Percentiles rank a stretch among this genome's conserved stretches.
phyloP scores from a whole-genome alignment of 2,113 vertebrate genomes.

The Corvus cornix region DNA sequence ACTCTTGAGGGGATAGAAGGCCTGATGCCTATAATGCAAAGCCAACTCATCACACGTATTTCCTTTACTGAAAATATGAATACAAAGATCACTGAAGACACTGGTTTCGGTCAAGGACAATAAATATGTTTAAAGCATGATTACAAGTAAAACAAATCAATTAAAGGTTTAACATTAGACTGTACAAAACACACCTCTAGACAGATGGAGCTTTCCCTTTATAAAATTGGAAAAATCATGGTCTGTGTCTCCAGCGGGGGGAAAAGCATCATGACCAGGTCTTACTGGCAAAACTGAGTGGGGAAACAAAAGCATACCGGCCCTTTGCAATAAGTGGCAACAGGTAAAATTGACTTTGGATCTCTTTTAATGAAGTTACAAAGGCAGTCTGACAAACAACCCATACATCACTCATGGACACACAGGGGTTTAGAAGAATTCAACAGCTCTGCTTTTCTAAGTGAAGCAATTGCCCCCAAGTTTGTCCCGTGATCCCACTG shows the following conservation, averaged over 20 bases:
- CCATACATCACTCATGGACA: neutral
- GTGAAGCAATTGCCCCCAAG: neutral
- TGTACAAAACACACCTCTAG: neutral
- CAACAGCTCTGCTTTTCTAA: neutral
- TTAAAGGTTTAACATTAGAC: neutral
- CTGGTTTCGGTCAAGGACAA: neutral
- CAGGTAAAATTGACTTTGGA: neutral
- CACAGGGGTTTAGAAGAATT: neutral
- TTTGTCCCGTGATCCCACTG: fast-evolving
- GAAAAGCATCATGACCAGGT: neutral
- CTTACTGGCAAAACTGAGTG: neutral
- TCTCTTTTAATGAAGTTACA: neutral
- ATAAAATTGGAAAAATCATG: neutral
- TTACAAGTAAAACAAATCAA: neutral
- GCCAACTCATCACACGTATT: neutral
- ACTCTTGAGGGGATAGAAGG: neutral
- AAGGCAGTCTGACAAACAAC: neutral
- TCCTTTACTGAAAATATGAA: conserved; percentile 1
- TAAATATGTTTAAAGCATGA: neutral
- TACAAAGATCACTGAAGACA: neutral
- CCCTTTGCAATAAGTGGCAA: neutral
- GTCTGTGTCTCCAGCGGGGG: neutral
- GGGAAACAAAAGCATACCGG: neutral
- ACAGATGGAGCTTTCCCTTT: neutral
- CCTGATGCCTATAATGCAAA: neutral